Conservation (phyloP, 2,888 invertebrate species). For the Trissoscelio sp. region DNA sequence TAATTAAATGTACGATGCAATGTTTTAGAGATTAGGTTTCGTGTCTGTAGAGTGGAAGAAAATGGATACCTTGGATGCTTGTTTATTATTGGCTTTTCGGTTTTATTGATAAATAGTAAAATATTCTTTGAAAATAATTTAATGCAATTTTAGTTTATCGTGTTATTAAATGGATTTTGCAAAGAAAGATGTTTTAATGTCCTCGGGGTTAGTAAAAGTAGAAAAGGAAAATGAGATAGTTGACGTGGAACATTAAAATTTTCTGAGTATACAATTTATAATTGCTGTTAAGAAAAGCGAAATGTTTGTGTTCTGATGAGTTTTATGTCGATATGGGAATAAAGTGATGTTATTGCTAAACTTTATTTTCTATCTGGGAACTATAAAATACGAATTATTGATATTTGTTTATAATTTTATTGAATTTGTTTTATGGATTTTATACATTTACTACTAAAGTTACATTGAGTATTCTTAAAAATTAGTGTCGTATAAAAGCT, state of each 20-base stretch:
- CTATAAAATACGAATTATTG: not conserved
- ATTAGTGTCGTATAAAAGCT: too few relatives aligned
- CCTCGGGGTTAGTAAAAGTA: slow-evolving; percentile 33
- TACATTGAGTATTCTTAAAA: too few relatives aligned
- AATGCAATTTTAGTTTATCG: not conserved
- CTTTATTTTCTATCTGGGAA: not conserved
- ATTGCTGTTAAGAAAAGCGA: slow-evolving; percentile 14
- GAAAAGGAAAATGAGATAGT: slow-evolving; percentile 9
- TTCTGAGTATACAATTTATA: slow-evolving; percentile 18
- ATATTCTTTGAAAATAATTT: not conserved
- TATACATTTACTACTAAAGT: too few relatives aligned
- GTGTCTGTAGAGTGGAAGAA: not conserved
- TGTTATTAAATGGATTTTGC: not conserved
- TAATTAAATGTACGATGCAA: too few relatives aligned
- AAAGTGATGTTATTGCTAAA: not conserved
- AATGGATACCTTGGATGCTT: not conserved
- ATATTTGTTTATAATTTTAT: not conserved
- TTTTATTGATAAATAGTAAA: not conserved
- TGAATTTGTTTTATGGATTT: not conserved
- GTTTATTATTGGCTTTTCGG: slow-evolving; percentile 1
- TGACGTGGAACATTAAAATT: slow-evolving; percentile 15
- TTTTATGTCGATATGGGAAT: slow-evolving; percentile 16
- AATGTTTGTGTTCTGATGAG: not conserved
- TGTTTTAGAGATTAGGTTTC: slow-evolving; percentile 3
- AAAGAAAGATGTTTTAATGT: not conserved